Base-by-base conservation (phyloP, 2,113 vertebrate genomes). In the Lutjanus erythropterus region DNA sequence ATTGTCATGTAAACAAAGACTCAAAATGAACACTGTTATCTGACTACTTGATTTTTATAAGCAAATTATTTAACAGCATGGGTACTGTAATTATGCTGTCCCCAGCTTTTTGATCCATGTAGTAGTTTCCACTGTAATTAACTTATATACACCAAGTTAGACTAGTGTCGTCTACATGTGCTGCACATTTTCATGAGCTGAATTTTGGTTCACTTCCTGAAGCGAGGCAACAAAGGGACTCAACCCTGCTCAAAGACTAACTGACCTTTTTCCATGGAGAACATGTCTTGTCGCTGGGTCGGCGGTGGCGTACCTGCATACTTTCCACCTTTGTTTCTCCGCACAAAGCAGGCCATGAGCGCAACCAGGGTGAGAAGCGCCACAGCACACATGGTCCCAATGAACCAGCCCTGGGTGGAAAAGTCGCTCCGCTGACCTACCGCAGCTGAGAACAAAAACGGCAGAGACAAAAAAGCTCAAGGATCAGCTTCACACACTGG, bases 261-360 rank as follows among this genome's bases (percentile, higher is more conserved):
- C 90, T 92, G 89, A 93, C 92, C 92, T 93, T 88, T 88, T 73
- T 88, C 79, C 88, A 88, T 88, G 92, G 84, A 62, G 85, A 90
- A 71, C 62, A 81, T 90, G 78, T 91, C 91, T 91, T 65, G 88
- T 71, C 50, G 85, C 61, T 81, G 82, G 55, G 55, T 44, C 31
- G 72, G 83, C 49, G 74, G 69, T 14, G 68, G 90, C 90, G 92
- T 97, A 99, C 98, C 98, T 95, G 98, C 96, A 65, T 99, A 99
- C 93, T 97, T 99, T 58, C 98, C 98, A 82, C 96, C 97, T 94
- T 94, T 96, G 86, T 97, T 98, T 87, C 95, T 96, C 85, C 90
- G 94, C 89, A 99, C 94, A 85, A 98, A 98, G 93, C 97, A 99
- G 76, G 95, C 74, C 1, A 96, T 96, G 14, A 99, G 90, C 59